Evolutionary conservation across 2,888 invertebrate genomes (phyloP), one percentile per base, ranked within the genome.

Genomic region (Orthonychiurus folsomi): DNA sequence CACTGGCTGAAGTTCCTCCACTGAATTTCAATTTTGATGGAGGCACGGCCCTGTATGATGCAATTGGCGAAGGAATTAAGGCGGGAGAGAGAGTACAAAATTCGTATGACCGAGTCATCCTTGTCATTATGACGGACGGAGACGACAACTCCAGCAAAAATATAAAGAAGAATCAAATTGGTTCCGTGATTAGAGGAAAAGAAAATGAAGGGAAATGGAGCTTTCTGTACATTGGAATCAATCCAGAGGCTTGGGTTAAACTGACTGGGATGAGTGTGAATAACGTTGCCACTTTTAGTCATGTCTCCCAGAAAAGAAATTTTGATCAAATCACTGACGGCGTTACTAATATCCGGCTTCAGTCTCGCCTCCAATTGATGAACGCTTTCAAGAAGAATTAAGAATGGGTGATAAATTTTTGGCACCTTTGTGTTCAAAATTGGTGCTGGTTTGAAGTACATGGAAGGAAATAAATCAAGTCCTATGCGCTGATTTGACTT

Each of bases 71-170:
- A 26, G 57, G 28, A 57, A 21, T 57, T 28, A 3, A 28, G 9
- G 3, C 3, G 18, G 57, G 3, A 21, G 57, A 57, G 9, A 3
- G 23, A 9, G 3, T 28, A 3, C 18, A 26, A 23, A 3, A 3
- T 5, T 20, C 12, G 3, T 9, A 12, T 28, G 57, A 57, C 3
- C 57, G 37, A 2, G 26, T 57, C 37, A 9, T 57, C 28, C 3
- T 5, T 47, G 3, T 57, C 37, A 57, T 57, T 25, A 25, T 57
- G 27, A 57, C 57, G 23, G 57, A 57, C 37, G 57, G 57, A 3
- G 57, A 57, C 12, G 57, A 57, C 12, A 57, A 57, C 28, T 56
- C 56, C 3, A 25, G 25, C 12, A 3, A 25, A 20, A 57, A 57
- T 9, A 28, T 26, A 5, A 57, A 3, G 9, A 21, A 3, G 2